phyloP scores from a whole-genome alignment of 2,113 vertebrate genomes.

The Panurus biarmicus region DNA sequence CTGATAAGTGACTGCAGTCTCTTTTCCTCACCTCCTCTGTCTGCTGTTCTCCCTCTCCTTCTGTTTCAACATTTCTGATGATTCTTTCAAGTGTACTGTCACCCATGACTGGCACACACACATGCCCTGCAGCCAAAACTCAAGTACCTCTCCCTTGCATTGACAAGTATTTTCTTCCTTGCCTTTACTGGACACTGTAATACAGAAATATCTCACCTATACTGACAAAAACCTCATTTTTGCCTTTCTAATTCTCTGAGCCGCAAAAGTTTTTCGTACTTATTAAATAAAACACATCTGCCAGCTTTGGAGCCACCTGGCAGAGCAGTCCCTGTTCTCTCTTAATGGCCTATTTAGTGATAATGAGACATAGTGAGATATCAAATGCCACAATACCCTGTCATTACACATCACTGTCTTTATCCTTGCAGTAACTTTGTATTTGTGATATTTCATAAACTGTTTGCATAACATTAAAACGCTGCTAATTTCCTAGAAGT shows the following conservation, averaged over 20 bases:
- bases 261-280: not conserved
- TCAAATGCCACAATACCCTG: not conserved
- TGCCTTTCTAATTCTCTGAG: not conserved
- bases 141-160: not conserved
- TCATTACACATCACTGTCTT: not conserved
- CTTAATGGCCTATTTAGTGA: not conserved
- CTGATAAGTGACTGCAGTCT: not conserved
- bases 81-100: not conserved
- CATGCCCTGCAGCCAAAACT: not conserved
- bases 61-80: not conserved
- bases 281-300: not conserved
- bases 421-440: not conserved
- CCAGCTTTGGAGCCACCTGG: not conserved
- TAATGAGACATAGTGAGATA: not conserved
- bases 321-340: not conserved
- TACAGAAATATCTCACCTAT: not conserved
- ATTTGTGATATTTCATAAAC: not conserved
- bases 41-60: not conserved
- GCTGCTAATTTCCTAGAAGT: not conserved
- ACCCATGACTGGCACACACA: not conserved
- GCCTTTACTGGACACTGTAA: not conserved
- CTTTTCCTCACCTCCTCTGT: not conserved
- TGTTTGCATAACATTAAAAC: not conserved
- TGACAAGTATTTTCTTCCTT: not conserved
- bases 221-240: not conserved